Conservation (phyloP, 2,888 invertebrate species). For the Tinea semifulvella region DNA sequence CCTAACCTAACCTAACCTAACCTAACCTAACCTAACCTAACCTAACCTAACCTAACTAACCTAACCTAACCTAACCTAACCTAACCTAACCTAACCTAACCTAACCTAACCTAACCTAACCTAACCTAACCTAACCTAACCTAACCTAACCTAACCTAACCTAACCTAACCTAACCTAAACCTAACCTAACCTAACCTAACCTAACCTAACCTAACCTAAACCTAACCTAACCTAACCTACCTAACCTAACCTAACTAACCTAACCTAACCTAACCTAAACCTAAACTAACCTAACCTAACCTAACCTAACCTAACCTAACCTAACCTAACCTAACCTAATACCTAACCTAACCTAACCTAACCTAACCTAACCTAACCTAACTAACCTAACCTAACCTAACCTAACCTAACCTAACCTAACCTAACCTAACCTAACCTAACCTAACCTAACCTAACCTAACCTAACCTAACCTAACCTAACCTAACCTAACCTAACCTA, state of each 20-base stretch:
- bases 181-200: constrained; percentile 19
- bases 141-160: constrained; percentile 14
- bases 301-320: constrained; percentile 15
- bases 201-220: too few species aligned
- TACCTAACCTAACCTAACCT: too few species aligned
- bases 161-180: too few species aligned
- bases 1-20: constrained; percentile 9
- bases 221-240: too few species aligned
- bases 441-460: constrained; percentile 14
- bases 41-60: constrained; percentile 11
- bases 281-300: constrained; percentile 15
- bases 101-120: constrained; percentile 15
- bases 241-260: constrained; percentile 13
- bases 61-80: constrained; percentile 15
- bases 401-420: constrained; percentile 13
- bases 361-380: constrained; percentile 17
- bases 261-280: constrained; percentile 15
- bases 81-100: constrained; percentile 11
- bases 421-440: constrained; percentile 10
- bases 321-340: constrained; percentile 18
- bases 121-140: constrained; percentile 15
- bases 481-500: constrained; percentile 12
- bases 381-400: constrained; percentile 16
- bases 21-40: constrained; percentile 7
- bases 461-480: constrained; percentile 12